A percentile compares a stretch with the other conserved stretches of the same genome.
phyloP scores from a whole-genome alignment of 2,113 vertebrate species.

The Forbesichthys agassizii region DNA sequence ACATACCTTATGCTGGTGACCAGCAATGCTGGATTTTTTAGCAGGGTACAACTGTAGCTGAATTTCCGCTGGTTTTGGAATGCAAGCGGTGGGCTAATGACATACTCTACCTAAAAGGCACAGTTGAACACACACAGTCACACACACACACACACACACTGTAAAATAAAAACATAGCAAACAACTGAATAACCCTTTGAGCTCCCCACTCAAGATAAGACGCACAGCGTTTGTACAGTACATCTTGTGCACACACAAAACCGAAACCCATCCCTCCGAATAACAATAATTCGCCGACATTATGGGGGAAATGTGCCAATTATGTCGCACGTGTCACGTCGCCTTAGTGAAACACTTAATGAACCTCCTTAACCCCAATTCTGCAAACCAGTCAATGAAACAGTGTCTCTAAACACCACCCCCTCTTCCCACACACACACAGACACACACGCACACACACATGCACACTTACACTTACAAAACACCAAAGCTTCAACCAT shows the following conservation, averaged over 20 bases:
- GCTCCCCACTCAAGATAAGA: not conserved
- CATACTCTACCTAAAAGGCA: too few relatives aligned
- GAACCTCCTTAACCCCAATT: constrained; percentile 34
- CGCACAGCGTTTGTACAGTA: not conserved
- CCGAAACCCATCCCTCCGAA: not conserved
- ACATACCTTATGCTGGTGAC: too few relatives aligned
- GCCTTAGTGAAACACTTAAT: constrained; percentile 12
- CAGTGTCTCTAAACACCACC: constrained; percentile 2
- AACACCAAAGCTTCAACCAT: constrained; percentile 37
- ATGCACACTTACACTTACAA: not conserved
- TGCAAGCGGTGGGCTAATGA: too few relatives aligned
- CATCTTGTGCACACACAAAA: not conserved
- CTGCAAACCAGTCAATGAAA: not conserved
- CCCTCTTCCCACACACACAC: not conserved
- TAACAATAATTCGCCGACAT: constrained; percentile 5
- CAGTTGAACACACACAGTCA: too few relatives aligned
- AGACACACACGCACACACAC: not conserved
- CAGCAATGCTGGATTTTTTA: too few relatives aligned
- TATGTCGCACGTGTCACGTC: constrained; percentile 11
- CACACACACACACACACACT: too few relatives aligned
- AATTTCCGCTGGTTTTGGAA: too few relatives aligned
- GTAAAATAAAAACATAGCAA: too few relatives aligned
- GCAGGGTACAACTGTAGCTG: too few relatives aligned
- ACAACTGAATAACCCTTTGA: too few relatives aligned
- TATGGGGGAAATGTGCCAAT: constrained; percentile 2